phyloP scores from a whole-genome alignment of 2,113 vertebrate species.

The chimpanzee (Pan troglodytes) region DNA sequence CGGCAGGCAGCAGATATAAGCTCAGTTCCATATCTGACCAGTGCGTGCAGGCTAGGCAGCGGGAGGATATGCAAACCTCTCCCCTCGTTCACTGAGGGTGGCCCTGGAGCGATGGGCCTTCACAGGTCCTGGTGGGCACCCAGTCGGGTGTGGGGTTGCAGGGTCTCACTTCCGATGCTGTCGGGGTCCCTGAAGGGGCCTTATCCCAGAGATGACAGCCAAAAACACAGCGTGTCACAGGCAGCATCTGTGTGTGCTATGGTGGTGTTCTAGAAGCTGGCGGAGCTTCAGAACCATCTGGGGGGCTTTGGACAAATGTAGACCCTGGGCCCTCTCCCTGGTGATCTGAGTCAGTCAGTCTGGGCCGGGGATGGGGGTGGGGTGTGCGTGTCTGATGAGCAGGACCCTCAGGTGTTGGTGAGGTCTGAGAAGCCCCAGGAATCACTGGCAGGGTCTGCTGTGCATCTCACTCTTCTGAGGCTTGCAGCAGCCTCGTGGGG shows the following conservation, averaged over 20 bases:
- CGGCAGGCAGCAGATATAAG: rapidly evolving
- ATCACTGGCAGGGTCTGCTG: no score
- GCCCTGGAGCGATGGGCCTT: background rate
- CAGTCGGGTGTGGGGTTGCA: background rate
- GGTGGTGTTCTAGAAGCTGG: background rate
- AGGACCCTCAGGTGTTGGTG: background rate
- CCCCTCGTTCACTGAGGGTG: background rate
- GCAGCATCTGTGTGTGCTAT: rapidly evolving
- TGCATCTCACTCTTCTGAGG: background rate
- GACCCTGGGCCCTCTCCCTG: background rate
- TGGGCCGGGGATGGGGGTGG: background rate
- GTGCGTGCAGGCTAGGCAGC: rapidly evolving
- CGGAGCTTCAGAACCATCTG: background rate
- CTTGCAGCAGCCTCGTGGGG: background rate
- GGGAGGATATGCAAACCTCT: background rate
- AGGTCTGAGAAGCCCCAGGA: background rate
- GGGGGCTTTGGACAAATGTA: background rate
- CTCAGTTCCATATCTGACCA: rapidly evolving
- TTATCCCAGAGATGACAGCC: background rate
- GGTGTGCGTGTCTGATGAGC: background rate
- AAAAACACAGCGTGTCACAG: rapidly evolving
- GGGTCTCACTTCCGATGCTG: no score
- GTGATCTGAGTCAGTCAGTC: rapidly evolving
- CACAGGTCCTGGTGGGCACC: no score
- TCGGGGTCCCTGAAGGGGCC: background rate